Evolutionary conservation across 2,888 invertebrate genomes (phyloP).

Genomic region (Rhamnusium bicolor): DNA sequence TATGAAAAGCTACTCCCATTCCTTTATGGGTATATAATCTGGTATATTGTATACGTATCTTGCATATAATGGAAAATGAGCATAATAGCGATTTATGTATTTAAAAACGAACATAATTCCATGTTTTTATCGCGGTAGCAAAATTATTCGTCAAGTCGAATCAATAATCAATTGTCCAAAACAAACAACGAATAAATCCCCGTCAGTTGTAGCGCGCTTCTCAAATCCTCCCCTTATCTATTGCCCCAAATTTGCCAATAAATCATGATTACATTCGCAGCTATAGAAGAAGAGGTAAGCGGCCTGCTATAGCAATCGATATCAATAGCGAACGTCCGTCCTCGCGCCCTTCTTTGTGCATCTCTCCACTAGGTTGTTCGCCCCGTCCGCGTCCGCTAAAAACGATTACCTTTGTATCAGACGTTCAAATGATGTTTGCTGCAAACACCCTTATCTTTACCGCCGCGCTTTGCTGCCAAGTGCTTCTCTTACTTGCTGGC

Average conservation of each 20-base stretch:
- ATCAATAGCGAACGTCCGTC: conserved; percentile 41
- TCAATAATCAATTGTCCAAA: conserved; percentile 53
- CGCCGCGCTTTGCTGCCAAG: conserved; percentile 44
- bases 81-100: background rate
- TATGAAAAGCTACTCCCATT: no score
- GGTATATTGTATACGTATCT: no score
- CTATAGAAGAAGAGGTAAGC: conserved; percentile 29
- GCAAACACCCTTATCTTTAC: conserved; percentile 56
- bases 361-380: conserved; percentile 48
- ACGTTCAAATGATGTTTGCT: conserved; percentile 57
- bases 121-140: background rate
- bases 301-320: conserved; percentile 44
- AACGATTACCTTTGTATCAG: conserved; percentile 59
- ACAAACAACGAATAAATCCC: conserved; percentile 56
- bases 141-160: background rate
- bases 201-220: conserved; percentile 41
- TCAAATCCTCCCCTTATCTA: conserved; percentile 51
- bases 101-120: background rate
- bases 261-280: conserved; percentile 54
- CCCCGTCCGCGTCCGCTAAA: conserved; percentile 52
- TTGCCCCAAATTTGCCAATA: conserved; percentile 56
- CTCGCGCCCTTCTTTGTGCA: conserved; percentile 44
- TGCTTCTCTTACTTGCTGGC: conserved; percentile 26
- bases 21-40: no score
- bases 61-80: background rate